Conservation (phyloP, 2,113 vertebrate genomes). For the Kryptolebias marmoratus region DNA sequence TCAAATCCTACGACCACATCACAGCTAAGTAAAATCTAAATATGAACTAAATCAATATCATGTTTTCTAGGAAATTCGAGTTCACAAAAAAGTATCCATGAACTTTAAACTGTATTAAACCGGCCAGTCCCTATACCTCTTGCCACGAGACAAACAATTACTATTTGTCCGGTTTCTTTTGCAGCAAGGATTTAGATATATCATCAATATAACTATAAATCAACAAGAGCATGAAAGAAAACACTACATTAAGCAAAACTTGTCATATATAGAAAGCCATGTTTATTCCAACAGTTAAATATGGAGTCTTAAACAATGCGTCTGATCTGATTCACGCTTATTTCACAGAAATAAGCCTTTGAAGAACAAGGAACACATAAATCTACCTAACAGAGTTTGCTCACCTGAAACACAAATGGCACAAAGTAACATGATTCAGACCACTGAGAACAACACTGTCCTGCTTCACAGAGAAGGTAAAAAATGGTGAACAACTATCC, state of each 20-base stretch:
- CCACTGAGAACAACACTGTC: slow-evolving; percentile 4
- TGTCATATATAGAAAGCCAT: slow-evolving; percentile 3
- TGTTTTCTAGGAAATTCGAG: too few species aligned
- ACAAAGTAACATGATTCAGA: slow-evolving; percentile 30
- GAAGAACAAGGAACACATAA: not conserved
- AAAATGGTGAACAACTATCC: slow-evolving; percentile 5
- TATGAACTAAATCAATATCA: too few species aligned
- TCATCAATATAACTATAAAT: too few species aligned
- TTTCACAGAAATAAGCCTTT: slow-evolving; percentile 8
- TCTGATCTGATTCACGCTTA: slow-evolving; percentile 1
- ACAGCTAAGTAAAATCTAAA: too few species aligned
- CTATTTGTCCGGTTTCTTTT: too few species aligned
- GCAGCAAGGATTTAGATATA: too few species aligned
- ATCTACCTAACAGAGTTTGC: not conserved
- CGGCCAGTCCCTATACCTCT: too few species aligned
- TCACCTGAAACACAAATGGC: not conserved
- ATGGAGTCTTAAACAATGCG: not conserved
- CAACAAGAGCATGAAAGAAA: too few species aligned
- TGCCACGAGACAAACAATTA: too few species aligned
- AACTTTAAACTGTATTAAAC: too few species aligned
- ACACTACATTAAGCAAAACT: not conserved
- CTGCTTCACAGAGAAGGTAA: slow-evolving; percentile 24
- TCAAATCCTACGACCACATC: too few species aligned
- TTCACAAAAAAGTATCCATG: too few species aligned
- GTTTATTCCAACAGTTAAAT: slow-evolving; percentile 51